A percentile compares a stretch with the other conserved stretches of the same genome.
These are phyloP conservation scores for Stylophora pistillata DNA, from an alignment of 64 coral and sea anemone species.

Conservation along the genomic window DNA sequence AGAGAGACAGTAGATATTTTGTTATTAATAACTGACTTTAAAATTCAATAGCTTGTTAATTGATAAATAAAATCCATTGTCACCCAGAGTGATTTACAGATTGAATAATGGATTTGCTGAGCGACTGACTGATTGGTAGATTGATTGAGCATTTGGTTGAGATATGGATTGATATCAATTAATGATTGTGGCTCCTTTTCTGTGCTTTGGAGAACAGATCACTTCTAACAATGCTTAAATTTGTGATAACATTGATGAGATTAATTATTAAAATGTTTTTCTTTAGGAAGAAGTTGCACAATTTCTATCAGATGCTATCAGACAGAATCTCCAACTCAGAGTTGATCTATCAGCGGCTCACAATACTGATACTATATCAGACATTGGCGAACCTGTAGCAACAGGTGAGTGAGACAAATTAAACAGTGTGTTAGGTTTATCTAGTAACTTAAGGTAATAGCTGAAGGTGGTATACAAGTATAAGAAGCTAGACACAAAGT, in stretches of 20 bases:
- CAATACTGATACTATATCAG: not conserved
- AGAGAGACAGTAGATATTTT: too few species aligned
- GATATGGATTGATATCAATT: not conserved
- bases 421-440: too few species aligned
- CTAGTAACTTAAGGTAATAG: too few species aligned
- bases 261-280: not conserved
- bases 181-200: not conserved
- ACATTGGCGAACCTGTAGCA: not conserved
- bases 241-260: not conserved
- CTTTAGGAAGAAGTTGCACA: slow-evolving; percentile 8
- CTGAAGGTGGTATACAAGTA: too few species aligned
- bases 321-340: slow-evolving; percentile 61
- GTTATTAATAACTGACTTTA: not conserved
- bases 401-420: slow-evolving; percentile 5
- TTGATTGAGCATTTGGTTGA: not conserved
- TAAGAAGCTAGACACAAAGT: too few species aligned
- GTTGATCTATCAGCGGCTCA: slow-evolving; percentile 42
- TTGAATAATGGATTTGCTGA: not conserved
- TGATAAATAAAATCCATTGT: not conserved
- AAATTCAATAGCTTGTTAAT: not conserved
- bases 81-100: not conserved
- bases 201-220: too few species aligned
- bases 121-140: not conserved
- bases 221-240: too few species aligned
- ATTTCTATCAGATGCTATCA: slow-evolving; percentile 60